phyloP scores from a whole-genome alignment of 2,888 invertebrate species.

The Himalopsyche anomala region DNA sequence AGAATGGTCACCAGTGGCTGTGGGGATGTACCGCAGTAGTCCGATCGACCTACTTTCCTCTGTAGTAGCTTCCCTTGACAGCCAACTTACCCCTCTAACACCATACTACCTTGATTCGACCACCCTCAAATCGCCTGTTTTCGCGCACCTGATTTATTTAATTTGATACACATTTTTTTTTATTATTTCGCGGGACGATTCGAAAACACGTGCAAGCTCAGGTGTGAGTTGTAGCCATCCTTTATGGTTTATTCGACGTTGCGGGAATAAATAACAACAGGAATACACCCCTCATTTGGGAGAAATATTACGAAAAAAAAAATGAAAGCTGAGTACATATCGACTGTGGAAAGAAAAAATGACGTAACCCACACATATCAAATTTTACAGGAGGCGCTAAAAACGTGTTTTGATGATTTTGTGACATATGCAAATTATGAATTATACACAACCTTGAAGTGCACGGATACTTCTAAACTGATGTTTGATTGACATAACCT shows the following conservation, averaged over 20 bases:
- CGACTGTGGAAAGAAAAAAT: too few relatives aligned
- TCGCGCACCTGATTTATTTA: constrained; percentile 52
- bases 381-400: too few relatives aligned
- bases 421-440: too few relatives aligned
- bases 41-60: constrained; percentile 8
- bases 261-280: constrained; percentile 6
- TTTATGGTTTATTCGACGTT: background rate
- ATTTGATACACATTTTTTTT: constrained; percentile 38
- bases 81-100: background rate
- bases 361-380: too few relatives aligned
- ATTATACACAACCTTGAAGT: too few relatives aligned
- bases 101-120: background rate
- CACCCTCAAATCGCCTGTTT: background rate
- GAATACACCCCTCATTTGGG: background rate
- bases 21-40: background rate
- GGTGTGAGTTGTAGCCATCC: too few relatives aligned
- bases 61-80: background rate
- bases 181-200: background rate
- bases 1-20: background rate
- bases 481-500: too few relatives aligned
- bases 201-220: background rate
- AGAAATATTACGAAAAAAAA: too few relatives aligned
- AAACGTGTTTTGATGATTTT: too few relatives aligned
- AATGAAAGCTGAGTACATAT: too few relatives aligned
- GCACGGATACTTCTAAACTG: too few relatives aligned